Evolutionary conservation across 2,113 vertebrate species (phyloP), one percentile per base, ranked within the genome.

Genomic region (Panthera tigris): DNA sequence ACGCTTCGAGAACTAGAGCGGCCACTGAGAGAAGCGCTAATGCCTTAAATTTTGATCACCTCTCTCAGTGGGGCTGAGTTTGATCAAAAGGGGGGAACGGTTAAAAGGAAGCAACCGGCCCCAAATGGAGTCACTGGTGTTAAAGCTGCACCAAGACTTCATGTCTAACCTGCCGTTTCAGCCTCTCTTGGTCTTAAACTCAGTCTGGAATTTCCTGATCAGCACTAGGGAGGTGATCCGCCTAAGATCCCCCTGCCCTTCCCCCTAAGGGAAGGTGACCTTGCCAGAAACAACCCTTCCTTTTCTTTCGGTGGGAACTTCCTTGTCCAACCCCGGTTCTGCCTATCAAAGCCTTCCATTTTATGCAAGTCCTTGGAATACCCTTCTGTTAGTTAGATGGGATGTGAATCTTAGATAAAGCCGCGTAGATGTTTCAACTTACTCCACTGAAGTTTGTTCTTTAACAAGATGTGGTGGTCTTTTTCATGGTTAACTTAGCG

Each of bases 401-500:
- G 45, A 31, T 79, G 45, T 50, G 15, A 50, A 9, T 79, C 45
- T 79, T 50, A 33, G 50, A 79, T 50, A 33, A 50, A 50, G 45
- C 8, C 45, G 33, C 5, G 11, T 18, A 50, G 76, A 19, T 79
- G 15, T 79, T 50, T 50, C 15, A 33, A 11, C 7, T 50, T 48
- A 10, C 45, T 50, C 8, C 3, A 29, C 16, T 50, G 25, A 76
- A 76, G 14, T 79, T 31, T 79, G 41, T 76, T 29, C 45, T 79
- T 79, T 79, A 33, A 33, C 45, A 50, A 50, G 27, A 50, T 16
- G 31, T 2, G 48, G 29, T 9, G 61, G 63, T 86, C 83, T 69
- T 95, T 89, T 92, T 86, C 78, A 86, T 61, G 78, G 66, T 80
- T 95, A 93, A 81, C 21, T 79, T 78, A 80, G 19, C 81, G 74